Evolutionary conservation across 2,113 vertebrate species (phyloP).

Genomic region (Perca schrenkii): DNA sequence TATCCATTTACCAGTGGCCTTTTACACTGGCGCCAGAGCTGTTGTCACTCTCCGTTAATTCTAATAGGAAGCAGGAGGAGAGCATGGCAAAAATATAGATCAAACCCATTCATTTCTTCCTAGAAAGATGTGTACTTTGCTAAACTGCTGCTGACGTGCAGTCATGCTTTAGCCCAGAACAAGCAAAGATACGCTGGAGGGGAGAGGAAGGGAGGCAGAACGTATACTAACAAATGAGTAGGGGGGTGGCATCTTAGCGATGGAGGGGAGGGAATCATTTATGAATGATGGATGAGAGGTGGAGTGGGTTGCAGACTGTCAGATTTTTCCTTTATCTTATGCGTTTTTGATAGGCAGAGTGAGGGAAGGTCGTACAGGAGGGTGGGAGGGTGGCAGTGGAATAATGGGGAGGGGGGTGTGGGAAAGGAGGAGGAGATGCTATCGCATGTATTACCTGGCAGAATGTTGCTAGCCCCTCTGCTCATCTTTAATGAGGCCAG

Average conservation of each 20-base stretch:
- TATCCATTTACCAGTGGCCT: constrained; percentile 31
- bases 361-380: constrained; percentile 49
- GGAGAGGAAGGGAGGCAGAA: constrained; percentile 43
- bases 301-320: constrained; percentile 74
- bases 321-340: constrained; percentile 74
- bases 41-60: constrained; percentile 10
- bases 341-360: constrained; percentile 62
- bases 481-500: constrained; percentile 71
- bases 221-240: constrained; percentile 63
- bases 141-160: constrained; percentile 55
- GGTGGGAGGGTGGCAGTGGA: constrained; percentile 36
- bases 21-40: constrained; percentile 6
- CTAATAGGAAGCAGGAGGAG: constrained; percentile 17
- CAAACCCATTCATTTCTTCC: constrained; percentile 52
- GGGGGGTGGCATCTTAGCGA: constrained; percentile 21
- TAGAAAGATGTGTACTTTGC: constrained; percentile 53
- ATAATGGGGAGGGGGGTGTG: background rate
- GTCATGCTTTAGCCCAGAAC: constrained; percentile 54
- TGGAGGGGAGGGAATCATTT: constrained; percentile 53
- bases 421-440: constrained; percentile 29
- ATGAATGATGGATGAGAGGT: constrained; percentile 78
- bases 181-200: constrained; percentile 50
- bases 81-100: constrained; percentile 11
- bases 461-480: constrained; percentile 47
- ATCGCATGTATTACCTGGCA: constrained; percentile 57